A percentile compares a stretch with the other conserved stretches of the same genome.
These are phyloP conservation scores for Mycalesis mineus DNA, from an alignment of 2,888 invertebrate genomes.

Conservation along the genomic window DNA sequence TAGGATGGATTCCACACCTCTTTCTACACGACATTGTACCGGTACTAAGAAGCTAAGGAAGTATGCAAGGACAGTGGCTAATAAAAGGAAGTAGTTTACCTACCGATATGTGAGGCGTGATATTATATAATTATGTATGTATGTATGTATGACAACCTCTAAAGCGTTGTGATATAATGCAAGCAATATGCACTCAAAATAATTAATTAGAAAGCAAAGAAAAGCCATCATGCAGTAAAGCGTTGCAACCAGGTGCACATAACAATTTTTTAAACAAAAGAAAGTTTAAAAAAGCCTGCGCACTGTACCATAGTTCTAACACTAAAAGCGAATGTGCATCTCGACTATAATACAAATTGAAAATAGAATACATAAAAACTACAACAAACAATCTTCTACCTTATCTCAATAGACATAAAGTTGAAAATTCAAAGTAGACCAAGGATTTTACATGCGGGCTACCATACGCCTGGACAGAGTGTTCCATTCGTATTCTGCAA, in stretches of 20 bases:
- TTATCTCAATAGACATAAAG: slow-evolving; percentile 1
- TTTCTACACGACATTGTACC: too few relatives aligned
- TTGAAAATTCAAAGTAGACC: slow-evolving; percentile 4
- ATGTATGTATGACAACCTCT: too few relatives aligned
- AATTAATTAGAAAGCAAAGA: too few relatives aligned
- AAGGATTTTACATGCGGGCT: slow-evolving; percentile 18
- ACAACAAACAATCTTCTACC: background rate
- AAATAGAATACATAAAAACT: slow-evolving; percentile 18
- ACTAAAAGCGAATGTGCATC: slow-evolving; percentile 24
- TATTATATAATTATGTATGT: too few relatives aligned
- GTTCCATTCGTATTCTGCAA: slow-evolving; percentile 36
- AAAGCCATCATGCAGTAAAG: too few relatives aligned
- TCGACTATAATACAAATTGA: slow-evolving; percentile 21
- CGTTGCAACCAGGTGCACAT: background rate
- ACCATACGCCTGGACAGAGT: slow-evolving; percentile 24
- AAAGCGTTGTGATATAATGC: too few relatives aligned
- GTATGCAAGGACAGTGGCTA: too few relatives aligned
- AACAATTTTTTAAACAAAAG: slow-evolving; percentile 2
- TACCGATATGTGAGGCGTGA: too few relatives aligned
- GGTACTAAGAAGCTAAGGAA: too few relatives aligned
- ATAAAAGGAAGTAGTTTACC: too few relatives aligned
- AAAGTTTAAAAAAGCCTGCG: background rate
- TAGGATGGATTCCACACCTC: too few relatives aligned
- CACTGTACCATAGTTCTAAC: slow-evolving; percentile 8
- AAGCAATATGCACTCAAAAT: too few relatives aligned